A percentile compares a stretch with the other conserved stretches of the same genome.
Evolutionary conservation across 2,113 vertebrate genomes (phyloP).

Genomic region (Daubentonia madagascariensis): DNA sequence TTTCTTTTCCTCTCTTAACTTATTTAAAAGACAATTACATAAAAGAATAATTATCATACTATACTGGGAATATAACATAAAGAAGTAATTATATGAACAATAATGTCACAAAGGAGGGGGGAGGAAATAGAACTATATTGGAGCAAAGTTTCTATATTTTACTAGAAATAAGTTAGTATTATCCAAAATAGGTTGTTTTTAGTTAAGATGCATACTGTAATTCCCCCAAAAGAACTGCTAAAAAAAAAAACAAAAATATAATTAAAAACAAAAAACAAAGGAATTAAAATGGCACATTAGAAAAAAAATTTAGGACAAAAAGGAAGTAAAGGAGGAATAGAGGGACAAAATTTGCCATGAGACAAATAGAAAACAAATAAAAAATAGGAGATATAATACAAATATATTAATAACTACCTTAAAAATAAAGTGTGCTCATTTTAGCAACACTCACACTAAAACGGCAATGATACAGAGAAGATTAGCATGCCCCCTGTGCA

Average conservation of each 20-base stretch:
- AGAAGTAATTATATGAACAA: background rate
- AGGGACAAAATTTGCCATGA: background rate
- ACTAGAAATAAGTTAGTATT: background rate
- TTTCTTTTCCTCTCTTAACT: background rate
- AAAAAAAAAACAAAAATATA: conserved; percentile 5
- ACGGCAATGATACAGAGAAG: background rate
- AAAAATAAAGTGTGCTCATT: background rate
- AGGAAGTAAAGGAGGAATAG: background rate
- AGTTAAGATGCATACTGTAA: background rate
- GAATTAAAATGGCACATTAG: background rate
- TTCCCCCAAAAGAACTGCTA: background rate
- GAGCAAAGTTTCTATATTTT: conserved; percentile 11
- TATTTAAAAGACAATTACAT: background rate
- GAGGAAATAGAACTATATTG: background rate
- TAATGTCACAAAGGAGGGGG: background rate
- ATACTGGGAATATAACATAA: background rate
- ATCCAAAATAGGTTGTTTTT: background rate
- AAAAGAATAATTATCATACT: background rate
- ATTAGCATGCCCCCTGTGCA: background rate
- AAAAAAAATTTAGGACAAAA: background rate
- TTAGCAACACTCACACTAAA: background rate
- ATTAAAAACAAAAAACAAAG: background rate
- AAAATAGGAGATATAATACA: background rate
- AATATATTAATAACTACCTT: background rate
- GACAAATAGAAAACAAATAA: background rate